These are phyloP conservation scores for Drosophila barbarae DNA, from an alignment of 2,888 invertebrate genomes.

Conservation along the genomic window DNA sequence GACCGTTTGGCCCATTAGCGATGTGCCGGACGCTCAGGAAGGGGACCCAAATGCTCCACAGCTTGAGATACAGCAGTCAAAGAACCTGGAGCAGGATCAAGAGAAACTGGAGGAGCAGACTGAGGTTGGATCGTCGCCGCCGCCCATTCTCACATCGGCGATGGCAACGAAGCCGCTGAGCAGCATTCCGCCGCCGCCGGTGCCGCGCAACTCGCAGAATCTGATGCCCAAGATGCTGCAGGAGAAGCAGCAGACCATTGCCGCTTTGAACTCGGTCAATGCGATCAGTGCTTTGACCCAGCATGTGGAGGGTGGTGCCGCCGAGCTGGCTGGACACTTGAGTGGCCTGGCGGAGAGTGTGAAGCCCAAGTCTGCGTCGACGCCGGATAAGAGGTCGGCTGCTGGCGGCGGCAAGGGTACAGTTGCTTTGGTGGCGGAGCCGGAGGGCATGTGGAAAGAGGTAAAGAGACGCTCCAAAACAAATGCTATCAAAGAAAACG, in stretches of 20 bases:
- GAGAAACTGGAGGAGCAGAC: conserved; percentile 42
- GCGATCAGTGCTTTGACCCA: conserved; percentile 75
- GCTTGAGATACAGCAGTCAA: conserved; percentile 3
- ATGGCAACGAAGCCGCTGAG: conserved; percentile 82
- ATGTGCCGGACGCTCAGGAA: conserved; percentile 79
- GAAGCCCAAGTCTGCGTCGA: conserved; percentile 61
- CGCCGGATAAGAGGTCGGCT: conserved; percentile 55
- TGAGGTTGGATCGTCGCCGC: conserved; percentile 58
- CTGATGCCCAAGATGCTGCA: conserved; percentile 67
- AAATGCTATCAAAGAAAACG: conserved; percentile 80
- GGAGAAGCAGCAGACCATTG: conserved; percentile 55
- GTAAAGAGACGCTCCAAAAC: conserved; percentile 83
- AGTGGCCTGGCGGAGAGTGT: conserved; percentile 78
- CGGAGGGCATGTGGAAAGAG: conserved; percentile 80
- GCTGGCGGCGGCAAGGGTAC: conserved; percentile 39
- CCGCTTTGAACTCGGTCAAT: conserved; percentile 60
- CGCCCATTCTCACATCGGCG: conserved; percentile 79
- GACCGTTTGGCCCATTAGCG: conserved; percentile 91
- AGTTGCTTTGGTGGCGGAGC: conserved; percentile 69
- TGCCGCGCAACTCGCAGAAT: conserved; percentile 83
- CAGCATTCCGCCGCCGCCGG: conserved; percentile 85
- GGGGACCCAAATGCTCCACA: conserved; percentile 24
- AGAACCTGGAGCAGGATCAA: conserved; percentile 10
- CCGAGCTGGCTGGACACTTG: conserved; percentile 76
- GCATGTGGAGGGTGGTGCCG: conserved; percentile 73